These are phyloP conservation scores for Amblyraja radiata DNA, from an alignment of 2,797 vertebrate species.

Conservation along the genomic window DNA sequence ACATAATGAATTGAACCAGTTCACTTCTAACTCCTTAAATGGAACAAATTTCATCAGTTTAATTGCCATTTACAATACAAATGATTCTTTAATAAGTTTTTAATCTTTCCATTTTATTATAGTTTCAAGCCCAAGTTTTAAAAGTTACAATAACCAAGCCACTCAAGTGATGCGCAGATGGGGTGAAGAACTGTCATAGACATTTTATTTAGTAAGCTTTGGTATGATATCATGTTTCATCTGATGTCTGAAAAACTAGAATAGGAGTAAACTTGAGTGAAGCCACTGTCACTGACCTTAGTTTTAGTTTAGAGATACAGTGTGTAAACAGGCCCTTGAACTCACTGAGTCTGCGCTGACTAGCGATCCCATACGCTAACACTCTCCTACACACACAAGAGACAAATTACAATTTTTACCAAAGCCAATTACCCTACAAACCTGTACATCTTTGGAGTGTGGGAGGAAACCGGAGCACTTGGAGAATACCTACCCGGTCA, in stretches of 20 bases:
- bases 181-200: not conserved
- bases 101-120: not conserved
- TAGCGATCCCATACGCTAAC: too few relatives aligned
- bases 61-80: not conserved
- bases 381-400: too few relatives aligned
- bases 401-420: too few relatives aligned
- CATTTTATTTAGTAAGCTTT: not conserved
- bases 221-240: not conserved
- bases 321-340: too few relatives aligned
- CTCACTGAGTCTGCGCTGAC: too few relatives aligned
- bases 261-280: not conserved
- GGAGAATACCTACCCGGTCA: too few relatives aligned
- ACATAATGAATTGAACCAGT: not conserved
- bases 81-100: not conserved
- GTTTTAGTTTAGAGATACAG: too few relatives aligned
- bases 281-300: not conserved
- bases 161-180: not conserved
- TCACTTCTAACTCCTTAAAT: not conserved
- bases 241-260: not conserved
- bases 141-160: not conserved
- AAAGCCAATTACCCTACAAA: too few relatives aligned
- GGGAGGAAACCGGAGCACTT: too few relatives aligned
- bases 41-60: not conserved
- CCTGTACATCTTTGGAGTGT: too few relatives aligned
- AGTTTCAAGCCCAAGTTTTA: not conserved